Evolutionary conservation across 2,888 invertebrate species (phyloP), one percentile per base, ranked within the genome.

Genomic region (Dicycla oo): DNA sequence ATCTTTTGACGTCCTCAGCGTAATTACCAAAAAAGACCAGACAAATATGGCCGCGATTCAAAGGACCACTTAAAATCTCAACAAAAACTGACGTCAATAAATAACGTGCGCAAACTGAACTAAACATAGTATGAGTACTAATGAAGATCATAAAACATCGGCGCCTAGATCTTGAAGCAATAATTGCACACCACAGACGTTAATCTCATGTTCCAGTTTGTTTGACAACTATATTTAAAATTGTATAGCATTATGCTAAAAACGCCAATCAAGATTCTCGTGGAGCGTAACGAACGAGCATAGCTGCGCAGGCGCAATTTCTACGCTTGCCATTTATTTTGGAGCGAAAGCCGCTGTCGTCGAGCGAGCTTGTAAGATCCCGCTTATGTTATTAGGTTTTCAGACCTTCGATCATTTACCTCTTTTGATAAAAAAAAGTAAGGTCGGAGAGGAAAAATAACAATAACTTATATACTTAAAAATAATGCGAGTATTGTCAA

Each of bases 201-300:
- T 84, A 79, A 85, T 84, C 61, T 70, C 56, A 78, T 75, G 75
- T 78, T 78, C 83, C 63, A 78, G 73, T 81, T 81, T 69, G 69
- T 73, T 81, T 85, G 83, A 82, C 86, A 83, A 87, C 86, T 86
- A 78, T 76, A 86, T 88, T 75, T 74, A 80, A 76, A 86, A 84
- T 80, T 82, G 83, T 81, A 84, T 80, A 84, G 75, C 80, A 88
- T 86, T 87, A 87, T 74, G 74, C 88, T 86, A 81, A 87, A 89
- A 87, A 87, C 63, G 90, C 85, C 88, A 88, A 88, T 89, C 88
- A 89, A 86, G 78, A 80, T 81, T 78, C 78, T 81, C 68, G 69
- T 76, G 82, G 77, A 83, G 84, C 85, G 85, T 77, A 84, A 73
- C 76, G 64, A 69, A 78, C 74, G 57, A 60, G 81, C 70, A 68